These are phyloP conservation scores for Mirza zaza DNA, from an alignment of 2,113 vertebrate species.

Conservation along the genomic window DNA sequence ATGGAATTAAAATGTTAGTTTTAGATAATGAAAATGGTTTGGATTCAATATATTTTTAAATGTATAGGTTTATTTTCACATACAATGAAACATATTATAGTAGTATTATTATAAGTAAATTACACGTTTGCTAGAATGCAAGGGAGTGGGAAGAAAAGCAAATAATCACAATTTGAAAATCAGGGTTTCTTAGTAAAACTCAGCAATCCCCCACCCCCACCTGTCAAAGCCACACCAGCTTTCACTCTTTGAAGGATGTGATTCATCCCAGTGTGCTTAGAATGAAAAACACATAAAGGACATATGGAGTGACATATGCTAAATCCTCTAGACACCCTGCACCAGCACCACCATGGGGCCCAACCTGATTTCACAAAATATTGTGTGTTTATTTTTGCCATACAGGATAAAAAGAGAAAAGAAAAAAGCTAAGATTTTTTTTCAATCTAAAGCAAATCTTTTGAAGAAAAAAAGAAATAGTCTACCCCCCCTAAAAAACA, in stretches of 20 bases:
- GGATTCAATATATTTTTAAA: background rate
- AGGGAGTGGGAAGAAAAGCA: background rate
- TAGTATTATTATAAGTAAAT: background rate
- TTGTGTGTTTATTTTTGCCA: constrained; percentile 26
- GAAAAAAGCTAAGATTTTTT: background rate
- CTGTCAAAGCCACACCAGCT: background rate
- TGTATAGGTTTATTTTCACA: background rate
- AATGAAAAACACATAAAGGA: background rate
- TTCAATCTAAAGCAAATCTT: background rate
- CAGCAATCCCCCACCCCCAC: fast-evolving
- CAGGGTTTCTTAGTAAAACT: background rate
- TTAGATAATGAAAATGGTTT: background rate
- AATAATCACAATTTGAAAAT: background rate
- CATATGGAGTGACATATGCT: constrained; percentile 34
- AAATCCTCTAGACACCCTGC: background rate
- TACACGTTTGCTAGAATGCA: background rate
- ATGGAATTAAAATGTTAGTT: background rate
- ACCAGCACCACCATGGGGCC: background rate
- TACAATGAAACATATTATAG: background rate
- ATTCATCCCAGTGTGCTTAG: background rate
- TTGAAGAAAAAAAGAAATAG: background rate
- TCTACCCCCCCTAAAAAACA: background rate
- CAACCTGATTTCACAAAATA: constrained; percentile 53
- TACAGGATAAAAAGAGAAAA: background rate
- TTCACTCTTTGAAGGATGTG: background rate